Conservation (phyloP, 2,113 vertebrate species). For the Cathartes aura region DNA sequence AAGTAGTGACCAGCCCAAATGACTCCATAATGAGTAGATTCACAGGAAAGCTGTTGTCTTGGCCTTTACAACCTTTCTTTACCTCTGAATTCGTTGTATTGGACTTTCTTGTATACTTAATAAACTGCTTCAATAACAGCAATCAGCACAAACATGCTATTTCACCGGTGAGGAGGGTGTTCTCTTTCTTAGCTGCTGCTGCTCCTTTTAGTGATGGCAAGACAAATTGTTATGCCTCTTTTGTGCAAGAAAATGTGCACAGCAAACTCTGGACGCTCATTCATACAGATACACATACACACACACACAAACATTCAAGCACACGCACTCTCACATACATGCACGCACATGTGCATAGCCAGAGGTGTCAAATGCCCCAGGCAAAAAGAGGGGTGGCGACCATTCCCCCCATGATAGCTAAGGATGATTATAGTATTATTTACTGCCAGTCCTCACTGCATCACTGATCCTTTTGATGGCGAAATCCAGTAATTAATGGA, state of each 20-base stretch:
- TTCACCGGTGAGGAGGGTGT: neutral
- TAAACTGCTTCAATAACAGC: constrained; percentile 32
- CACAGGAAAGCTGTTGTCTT: constrained; percentile 25
- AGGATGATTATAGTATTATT: neutral
- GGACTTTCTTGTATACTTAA: constrained; percentile 21
- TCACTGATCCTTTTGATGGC: neutral
- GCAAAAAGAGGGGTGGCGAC: neutral
- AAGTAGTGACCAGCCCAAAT: constrained; percentile 26
- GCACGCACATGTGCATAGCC: neutral
- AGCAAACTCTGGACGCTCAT: neutral
- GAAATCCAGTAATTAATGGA: neutral
- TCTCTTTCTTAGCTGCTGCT: neutral
- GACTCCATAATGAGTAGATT: constrained; percentile 42
- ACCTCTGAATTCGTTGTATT: neutral
- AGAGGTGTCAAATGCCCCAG: neutral
- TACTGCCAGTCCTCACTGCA: neutral
- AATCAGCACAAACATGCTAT: neutral
- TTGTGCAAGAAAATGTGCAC: neutral
- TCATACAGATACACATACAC: neutral
- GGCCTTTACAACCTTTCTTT: constrained; percentile 50
- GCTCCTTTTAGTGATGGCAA: neutral
- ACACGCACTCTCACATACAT: too few relatives aligned
- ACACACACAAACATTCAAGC: neutral
- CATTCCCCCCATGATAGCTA: neutral
- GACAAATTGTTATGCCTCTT: neutral